Evolutionary conservation across 2,113 vertebrate genomes (phyloP), one percentile per base, ranked within the genome.

Genomic region (Columbina picui): DNA sequence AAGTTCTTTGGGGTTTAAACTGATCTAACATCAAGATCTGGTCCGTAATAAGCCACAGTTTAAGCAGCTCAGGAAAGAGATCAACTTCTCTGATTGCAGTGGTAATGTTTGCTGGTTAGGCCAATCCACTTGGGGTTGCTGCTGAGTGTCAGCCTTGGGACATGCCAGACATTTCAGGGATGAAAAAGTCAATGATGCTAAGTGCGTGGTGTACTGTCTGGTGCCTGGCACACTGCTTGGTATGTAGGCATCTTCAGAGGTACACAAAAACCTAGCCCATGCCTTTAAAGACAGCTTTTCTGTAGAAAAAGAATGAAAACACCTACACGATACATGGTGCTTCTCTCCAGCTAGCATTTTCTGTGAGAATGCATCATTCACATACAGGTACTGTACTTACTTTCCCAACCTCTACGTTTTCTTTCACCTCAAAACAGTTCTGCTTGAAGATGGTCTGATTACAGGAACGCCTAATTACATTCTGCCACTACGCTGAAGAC

Each of bases 291-390:
- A 57, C 69, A 90, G 71, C 34, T 93, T 94, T 92, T 93, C 73
- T 74, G 56, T 22, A 86, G 85, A 84, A 84, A 90, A 12, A 89
- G 83, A 92, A 92, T 52, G 79, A 74, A 92, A 92, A 88, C 68
- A 86, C 79, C 68, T 77, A 38, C 68, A 16, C 26, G 18, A 65
- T 38, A 38, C 32, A 27, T 6, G 56, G 29, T 0, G 0, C 9
- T 49, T 65, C 49, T 77, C 45, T 78, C 59, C 83, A 90, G 60
- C 49, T 55, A 81, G 11, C 19, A 60, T 30, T 63, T 84, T 50
- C 63, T 63, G 59, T 63, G 18, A 90, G 76, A 82, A 74, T 14
- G 30, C 1, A 22, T 23, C 14, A 55, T 70, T 87, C 39, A 39
- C 15, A 65, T 61, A 74, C 12, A 80, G 34, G 10, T 32, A 63